These are phyloP conservation scores for Netelia virgata DNA, from an alignment of 2,888 invertebrate species.

Conservation along the genomic window DNA sequence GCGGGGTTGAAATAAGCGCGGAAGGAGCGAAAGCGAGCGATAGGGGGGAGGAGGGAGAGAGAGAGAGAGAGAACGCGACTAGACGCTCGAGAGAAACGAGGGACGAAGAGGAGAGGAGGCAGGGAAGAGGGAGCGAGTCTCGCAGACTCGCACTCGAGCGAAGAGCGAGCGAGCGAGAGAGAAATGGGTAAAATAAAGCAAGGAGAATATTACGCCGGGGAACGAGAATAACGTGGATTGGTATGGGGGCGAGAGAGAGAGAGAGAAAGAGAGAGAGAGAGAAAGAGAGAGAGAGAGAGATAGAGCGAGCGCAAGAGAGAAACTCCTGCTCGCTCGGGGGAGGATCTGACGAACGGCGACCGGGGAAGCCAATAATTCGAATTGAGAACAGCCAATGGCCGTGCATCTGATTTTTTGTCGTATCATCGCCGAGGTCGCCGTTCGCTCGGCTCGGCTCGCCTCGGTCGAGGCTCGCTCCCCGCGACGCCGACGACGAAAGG, in stretches of 20 bases:
- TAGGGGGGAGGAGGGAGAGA: slow-evolving; percentile 55
- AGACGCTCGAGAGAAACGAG: slow-evolving; percentile 69
- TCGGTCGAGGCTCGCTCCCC: slow-evolving; percentile 51
- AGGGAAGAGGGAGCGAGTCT: slow-evolving; percentile 62
- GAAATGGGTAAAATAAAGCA: slow-evolving; percentile 62
- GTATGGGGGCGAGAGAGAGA: slow-evolving; percentile 65
- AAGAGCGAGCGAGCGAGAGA: slow-evolving; percentile 48
- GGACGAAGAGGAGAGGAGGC: slow-evolving; percentile 50
- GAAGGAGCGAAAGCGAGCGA: slow-evolving; percentile 61
- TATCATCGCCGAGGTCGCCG: slow-evolving; percentile 75
- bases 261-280: slow-evolving; percentile 65
- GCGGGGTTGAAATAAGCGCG: slow-evolving; percentile 67
- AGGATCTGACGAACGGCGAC: slow-evolving; percentile 75
- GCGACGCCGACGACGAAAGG: slow-evolving; percentile 62
- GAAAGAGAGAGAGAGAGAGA: slow-evolving; percentile 67
- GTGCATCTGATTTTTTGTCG: slow-evolving; percentile 85
- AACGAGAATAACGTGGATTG: slow-evolving; percentile 76
- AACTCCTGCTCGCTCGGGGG: slow-evolving; percentile 64
- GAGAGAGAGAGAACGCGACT: slow-evolving; percentile 56
- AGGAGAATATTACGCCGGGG: slow-evolving; percentile 80
- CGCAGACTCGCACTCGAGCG: slow-evolving; percentile 41
- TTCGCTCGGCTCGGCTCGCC: slow-evolving; percentile 36
- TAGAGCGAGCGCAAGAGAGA: slow-evolving; percentile 66
- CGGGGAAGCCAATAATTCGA: slow-evolving; percentile 78
- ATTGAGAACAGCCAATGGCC: slow-evolving; percentile 85